phyloP scores from a whole-genome alignment of 2,797 vertebrate genomes.

The Okamejei kenojei region DNA sequence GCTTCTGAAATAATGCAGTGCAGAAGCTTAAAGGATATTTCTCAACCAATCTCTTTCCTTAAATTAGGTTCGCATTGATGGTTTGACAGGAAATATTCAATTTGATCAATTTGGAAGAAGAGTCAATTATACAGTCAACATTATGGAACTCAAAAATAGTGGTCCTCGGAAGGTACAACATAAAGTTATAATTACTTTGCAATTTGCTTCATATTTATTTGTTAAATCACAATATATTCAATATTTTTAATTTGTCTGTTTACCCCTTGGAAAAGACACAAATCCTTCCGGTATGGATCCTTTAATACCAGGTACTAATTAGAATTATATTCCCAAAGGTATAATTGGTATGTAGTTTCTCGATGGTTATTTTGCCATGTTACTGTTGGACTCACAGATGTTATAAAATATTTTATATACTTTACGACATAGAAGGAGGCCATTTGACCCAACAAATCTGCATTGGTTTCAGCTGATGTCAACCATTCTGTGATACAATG shows the following conservation, averaged over 20 bases:
- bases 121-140: slow-evolving; percentile 93
- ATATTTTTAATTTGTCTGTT: not conserved
- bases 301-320: not conserved
- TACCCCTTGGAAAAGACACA: not conserved
- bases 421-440: not conserved
- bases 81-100: slow-evolving; percentile 93
- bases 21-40: not conserved
- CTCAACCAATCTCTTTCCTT: slow-evolving; percentile 42
- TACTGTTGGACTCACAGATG: not conserved
- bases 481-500: not conserved
- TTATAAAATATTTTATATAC: not conserved
- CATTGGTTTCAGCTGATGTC: not conserved
- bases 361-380: not conserved
- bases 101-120: slow-evolving; percentile 96
- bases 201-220: not conserved
- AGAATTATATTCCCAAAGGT: not conserved
- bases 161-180: slow-evolving; percentile 84
- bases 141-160: slow-evolving; percentile 95
- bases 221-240: not conserved
- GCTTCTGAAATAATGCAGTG: not conserved
- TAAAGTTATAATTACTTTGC: not conserved
- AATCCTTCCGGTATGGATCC: not conserved
- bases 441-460: not conserved
- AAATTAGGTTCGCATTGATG: slow-evolving; percentile 84
- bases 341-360: not conserved